These are phyloP conservation scores for Odontesthes bonariensis DNA, from an alignment of 2,113 vertebrate species.

Conservation along the genomic window DNA sequence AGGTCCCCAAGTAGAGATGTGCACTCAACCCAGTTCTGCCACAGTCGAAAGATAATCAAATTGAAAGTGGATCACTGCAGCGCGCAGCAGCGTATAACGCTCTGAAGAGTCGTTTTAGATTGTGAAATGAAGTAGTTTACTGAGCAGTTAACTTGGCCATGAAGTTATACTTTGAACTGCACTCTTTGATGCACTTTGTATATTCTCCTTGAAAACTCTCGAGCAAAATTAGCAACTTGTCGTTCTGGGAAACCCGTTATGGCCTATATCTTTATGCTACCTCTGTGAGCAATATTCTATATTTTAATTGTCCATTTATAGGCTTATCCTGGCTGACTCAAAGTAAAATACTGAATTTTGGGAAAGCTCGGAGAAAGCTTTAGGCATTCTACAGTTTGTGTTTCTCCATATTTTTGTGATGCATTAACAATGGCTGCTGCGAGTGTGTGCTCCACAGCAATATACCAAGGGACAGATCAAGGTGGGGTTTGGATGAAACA, in stretches of 20 bases:
- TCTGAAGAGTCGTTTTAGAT: slow-evolving; percentile 52
- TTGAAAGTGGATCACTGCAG: slow-evolving; percentile 80
- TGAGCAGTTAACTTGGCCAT: neutral
- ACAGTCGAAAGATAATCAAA: slow-evolving; percentile 69
- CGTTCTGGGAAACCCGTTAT: slow-evolving; percentile 80
- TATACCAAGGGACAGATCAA: slow-evolving; percentile 91
- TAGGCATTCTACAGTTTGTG: slow-evolving; percentile 86
- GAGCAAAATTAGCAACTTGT: slow-evolving; percentile 80
- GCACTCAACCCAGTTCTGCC: slow-evolving; percentile 84
- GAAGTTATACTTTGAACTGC: slow-evolving; percentile 53
- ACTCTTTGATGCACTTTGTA: slow-evolving; percentile 83
- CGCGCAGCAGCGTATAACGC: slow-evolving; percentile 28
- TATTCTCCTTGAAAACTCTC: slow-evolving; percentile 79
- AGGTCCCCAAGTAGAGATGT: slow-evolving; percentile 83
- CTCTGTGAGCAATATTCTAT: slow-evolving; percentile 72
- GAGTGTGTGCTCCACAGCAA: slow-evolving; percentile 97
- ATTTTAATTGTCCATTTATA: slow-evolving; percentile 81
- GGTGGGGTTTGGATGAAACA: slow-evolving; percentile 91
- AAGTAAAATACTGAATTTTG: slow-evolving; percentile 84
- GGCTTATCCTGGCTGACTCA: slow-evolving; percentile 96
- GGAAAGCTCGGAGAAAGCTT: slow-evolving; percentile 94
- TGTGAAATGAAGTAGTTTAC: slow-evolving; percentile 37
- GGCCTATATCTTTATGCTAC: slow-evolving; percentile 99
- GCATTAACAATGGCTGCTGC: slow-evolving; percentile 93
- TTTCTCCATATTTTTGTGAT: slow-evolving; percentile 86